Percentiles rank a stretch among this genome's conserved stretches.
These are phyloP conservation scores for Macrostomum lignano DNA, from an alignment of 1,140 invertebrate genomes.

Conservation along the genomic window DNA sequence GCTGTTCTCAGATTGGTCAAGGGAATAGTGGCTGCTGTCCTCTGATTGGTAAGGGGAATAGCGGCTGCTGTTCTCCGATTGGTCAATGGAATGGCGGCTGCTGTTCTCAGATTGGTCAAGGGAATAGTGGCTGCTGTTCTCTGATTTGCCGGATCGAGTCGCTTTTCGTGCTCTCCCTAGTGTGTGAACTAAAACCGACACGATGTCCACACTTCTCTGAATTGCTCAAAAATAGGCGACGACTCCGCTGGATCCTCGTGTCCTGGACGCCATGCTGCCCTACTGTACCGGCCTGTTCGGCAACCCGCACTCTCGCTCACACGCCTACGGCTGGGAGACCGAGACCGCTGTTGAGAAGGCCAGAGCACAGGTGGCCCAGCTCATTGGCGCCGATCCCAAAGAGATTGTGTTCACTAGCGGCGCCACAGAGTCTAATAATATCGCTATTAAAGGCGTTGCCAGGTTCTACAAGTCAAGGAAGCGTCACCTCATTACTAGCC, in stretches of 20 bases:
- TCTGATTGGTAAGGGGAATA: no score
- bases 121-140: no score
- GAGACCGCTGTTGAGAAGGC: constrained; percentile 83
- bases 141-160: no score
- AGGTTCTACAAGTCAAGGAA: constrained; percentile 75
- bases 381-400: constrained; percentile 84
- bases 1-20: no score
- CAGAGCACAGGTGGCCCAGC: constrained; percentile 53
- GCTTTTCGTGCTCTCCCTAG: no score
- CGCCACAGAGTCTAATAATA: constrained; percentile 94
- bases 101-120: no score
- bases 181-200: no score
- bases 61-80: no score
- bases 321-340: constrained; percentile 94
- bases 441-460: constrained; percentile 70
- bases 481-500: constrained; percentile 84
- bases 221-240: no score
- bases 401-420: constrained; percentile 96
- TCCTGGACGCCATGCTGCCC: constrained; percentile 84
- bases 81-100: no score
- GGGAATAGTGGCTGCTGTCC: no score
- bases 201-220: no score
- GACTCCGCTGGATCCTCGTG: constrained; percentile 85
- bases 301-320: constrained; percentile 90
- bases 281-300: constrained; percentile 64